Evolutionary conservation across 53 echinoderm and acorn worm species (phyloP).

Genomic region (Holothuria leucospilota): DNA sequence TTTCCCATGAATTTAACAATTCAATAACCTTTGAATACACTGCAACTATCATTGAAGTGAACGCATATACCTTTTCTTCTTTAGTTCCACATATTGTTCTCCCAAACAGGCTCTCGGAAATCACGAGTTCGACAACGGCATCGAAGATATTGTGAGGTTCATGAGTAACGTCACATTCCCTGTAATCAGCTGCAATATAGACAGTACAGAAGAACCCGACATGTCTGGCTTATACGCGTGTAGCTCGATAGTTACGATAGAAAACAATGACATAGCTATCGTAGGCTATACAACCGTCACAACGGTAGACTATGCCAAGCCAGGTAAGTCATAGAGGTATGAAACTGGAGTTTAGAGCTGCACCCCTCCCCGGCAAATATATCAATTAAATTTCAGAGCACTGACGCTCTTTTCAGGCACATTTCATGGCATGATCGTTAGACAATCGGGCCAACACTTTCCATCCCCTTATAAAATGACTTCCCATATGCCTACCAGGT

Average conservation of each 20-base stretch:
- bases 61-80: background rate
- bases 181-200: conserved; percentile 86
- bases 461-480: too few relatives aligned
- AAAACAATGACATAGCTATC: conserved; percentile 74
- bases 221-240: conserved; percentile 73
- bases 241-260: conserved; percentile 54
- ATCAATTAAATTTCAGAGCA: too few relatives aligned
- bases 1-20: too few relatives aligned
- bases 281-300: conserved; percentile 80
- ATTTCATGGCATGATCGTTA: too few relatives aligned
- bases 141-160: conserved; percentile 69
- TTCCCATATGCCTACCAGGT: too few relatives aligned
- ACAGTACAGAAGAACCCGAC: conserved; percentile 75
- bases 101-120: conserved; percentile 79
- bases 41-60: too few relatives aligned
- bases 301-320: conserved; percentile 70
- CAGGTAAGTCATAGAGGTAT: conserved; percentile 57
- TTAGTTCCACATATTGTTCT: background rate
- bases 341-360: too few relatives aligned
- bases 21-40: too few relatives aligned
- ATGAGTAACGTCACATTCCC: conserved; percentile 84
- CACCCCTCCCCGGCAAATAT: too few relatives aligned
- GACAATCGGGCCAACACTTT: too few relatives aligned
- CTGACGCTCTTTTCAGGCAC: too few relatives aligned
- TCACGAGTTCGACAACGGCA: conserved; percentile 94